Evolutionary conservation across 2,113 vertebrate genomes (phyloP), one percentile per base, ranked within the genome.

Genomic region (Octodon degus): DNA sequence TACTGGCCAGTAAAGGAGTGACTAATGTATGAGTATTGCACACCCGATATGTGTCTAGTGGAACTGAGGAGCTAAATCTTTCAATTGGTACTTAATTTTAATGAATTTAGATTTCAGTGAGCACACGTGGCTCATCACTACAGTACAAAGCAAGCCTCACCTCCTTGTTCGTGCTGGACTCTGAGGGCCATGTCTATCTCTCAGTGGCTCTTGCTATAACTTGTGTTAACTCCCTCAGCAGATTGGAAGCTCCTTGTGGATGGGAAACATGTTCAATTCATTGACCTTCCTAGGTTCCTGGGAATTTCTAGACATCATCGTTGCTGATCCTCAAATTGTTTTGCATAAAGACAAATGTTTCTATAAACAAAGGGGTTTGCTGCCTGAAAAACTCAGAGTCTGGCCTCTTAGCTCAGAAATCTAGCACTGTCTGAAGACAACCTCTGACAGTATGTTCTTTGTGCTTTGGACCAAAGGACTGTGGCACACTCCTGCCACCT

Each of bases 401-500:
- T 86, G 63, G 77, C 55, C 88, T 94, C 62, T 67, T 2, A 32
- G 80, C 30, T 94, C 47, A 43, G 85, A 95, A 94, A 97, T 65
- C 81, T 91, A 90, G 81, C 86, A 20, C 72, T 79, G 4, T 90
- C 58, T 90, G 80, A 77, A 87, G 60, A 91, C 90, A 55, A 30
- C 81, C 63, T 84, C 90, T 43, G 14, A 90, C 20, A 60, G 76
- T 55, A 37, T 22, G 1, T 0, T 40, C 96, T 92, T 96, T 88
- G 93, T 95, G 95, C 60, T 63, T 43, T 65, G 85, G 90, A 96
- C 97, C 67, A 70, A 96, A 96, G 67, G 96, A 97, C 89, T 87
- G 76, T 91, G 90, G 94, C 97, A 97, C 93, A 3, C 89, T 97
- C 55, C 96, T 98, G 97, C 97, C 97, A 98, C 97, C 97, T 97